Percentiles rank a stretch among this genome's conserved stretches.
Conservation (phyloP, 1,140 invertebrate species). For the Calosoma granatense region DNA sequence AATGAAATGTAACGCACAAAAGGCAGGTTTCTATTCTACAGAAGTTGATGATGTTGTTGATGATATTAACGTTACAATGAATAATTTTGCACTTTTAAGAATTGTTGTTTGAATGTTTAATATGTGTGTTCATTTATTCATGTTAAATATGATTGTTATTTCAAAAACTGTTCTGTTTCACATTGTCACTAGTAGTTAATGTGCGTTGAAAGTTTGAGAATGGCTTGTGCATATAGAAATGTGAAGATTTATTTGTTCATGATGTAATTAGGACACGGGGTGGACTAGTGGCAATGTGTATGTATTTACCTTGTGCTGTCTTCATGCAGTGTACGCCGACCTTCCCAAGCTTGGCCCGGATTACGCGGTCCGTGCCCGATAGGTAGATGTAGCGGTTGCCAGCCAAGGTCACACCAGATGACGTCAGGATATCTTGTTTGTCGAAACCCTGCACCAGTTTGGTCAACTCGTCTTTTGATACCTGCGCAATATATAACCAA, state of each 20-base stretch:
- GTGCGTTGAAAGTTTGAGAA: no score
- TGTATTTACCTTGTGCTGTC: slow-evolving; percentile 75
- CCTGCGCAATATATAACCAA: slow-evolving; percentile 48
- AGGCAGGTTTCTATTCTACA: no score
- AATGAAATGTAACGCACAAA: no score
- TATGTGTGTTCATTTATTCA: no score
- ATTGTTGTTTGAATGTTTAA: no score
- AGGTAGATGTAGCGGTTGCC: slow-evolving; percentile 87
- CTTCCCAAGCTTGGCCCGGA: slow-evolving; percentile 83
- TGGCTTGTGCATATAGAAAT: not conserved
- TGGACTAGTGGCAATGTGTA: no score
- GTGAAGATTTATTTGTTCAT: not conserved
- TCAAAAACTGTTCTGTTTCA: no score
- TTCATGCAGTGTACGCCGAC: slow-evolving; percentile 90
- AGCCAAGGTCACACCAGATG: slow-evolving; percentile 77
- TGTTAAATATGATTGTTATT: no score
- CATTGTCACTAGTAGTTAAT: no score
- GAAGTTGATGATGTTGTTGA: no score
- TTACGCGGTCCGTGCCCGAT: slow-evolving; percentile 80
- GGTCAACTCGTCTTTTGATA: slow-evolving; percentile 78
- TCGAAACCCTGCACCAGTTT: slow-evolving; percentile 81
- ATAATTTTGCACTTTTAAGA: no score
- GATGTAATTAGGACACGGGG: not conserved
- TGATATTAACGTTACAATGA: no score
- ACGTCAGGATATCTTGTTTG: slow-evolving; percentile 73